phyloP scores from a whole-genome alignment of 2,113 vertebrate genomes.

The Origma solitaria region DNA sequence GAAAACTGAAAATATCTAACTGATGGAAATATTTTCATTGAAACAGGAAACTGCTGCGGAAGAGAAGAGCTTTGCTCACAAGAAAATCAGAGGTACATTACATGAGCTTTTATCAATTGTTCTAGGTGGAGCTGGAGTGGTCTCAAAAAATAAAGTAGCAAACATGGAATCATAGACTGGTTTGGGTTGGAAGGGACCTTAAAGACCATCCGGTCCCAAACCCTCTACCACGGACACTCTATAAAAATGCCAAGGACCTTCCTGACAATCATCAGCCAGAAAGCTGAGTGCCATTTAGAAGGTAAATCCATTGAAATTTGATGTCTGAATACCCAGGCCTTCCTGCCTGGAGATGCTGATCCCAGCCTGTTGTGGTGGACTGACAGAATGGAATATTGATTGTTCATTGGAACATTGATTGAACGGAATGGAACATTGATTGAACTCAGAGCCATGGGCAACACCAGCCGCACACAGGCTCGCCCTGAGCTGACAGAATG shows the following conservation, averaged over 20 bases:
- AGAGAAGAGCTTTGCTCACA: background rate
- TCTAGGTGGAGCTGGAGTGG: background rate
- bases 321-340: background rate
- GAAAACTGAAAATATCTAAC: background rate
- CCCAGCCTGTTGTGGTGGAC: accelerated
- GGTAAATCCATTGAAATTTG: background rate
- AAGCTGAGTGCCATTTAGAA: background rate
- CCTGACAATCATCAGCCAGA: background rate
- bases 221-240: too few species aligned
- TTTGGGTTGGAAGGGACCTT: background rate
- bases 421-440: too few species aligned
- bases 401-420: too few species aligned
- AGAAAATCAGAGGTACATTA: background rate
- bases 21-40: background rate
- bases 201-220: background rate
- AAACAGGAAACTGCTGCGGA: background rate
- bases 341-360: background rate
- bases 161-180: background rate
- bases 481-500: too few species aligned
- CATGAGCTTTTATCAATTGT: background rate
- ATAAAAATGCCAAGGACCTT: background rate
- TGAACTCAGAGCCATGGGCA: too few species aligned
- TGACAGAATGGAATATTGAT: accelerated
- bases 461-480: too few species aligned
- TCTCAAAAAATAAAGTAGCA: background rate